Evolutionary conservation across 2,888 invertebrate species (phyloP).

Genomic region (Ornithoptera alexandrae): DNA sequence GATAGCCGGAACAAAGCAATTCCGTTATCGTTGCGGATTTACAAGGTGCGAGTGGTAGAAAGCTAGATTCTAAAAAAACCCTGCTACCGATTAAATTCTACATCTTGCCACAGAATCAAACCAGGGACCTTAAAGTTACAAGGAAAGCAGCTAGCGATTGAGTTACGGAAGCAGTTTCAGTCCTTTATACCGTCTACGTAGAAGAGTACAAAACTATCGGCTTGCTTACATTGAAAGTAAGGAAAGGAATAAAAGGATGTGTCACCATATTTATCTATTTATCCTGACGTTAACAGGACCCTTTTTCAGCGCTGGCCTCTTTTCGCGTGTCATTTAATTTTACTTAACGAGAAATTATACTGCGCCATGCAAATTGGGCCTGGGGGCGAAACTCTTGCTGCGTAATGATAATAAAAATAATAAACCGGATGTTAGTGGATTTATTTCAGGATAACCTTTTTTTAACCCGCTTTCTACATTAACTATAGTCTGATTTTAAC

Average conservation of each 20-base stretch:
- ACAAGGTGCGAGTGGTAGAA: too few species aligned
- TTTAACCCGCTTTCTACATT: background rate
- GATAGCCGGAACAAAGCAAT: too few species aligned
- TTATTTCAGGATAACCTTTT: background rate
- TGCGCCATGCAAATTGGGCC: constrained; percentile 29
- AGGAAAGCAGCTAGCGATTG: too few species aligned
- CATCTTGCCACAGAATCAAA: too few species aligned
- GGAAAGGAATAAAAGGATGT: background rate
- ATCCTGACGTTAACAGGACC: background rate
- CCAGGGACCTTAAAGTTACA: too few species aligned
- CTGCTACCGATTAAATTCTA: too few species aligned
- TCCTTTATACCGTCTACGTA: background rate
- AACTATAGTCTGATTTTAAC: background rate
- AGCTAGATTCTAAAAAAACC: too few species aligned
- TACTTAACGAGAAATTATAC: constrained; percentile 17
- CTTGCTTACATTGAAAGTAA: background rate
- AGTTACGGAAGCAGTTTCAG: too few species aligned
- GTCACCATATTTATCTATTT: constrained; percentile 3
- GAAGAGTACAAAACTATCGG: background rate
- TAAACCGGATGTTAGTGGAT: background rate
- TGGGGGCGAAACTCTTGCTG: constrained; percentile 5
- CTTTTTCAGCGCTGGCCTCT: constrained; percentile 19
- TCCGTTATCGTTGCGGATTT: too few species aligned
- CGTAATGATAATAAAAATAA: background rate
- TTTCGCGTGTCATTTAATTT: constrained; percentile 24